phyloP scores from a whole-genome alignment of 2,888 invertebrate genomes.

The Aplocera efformata region DNA sequence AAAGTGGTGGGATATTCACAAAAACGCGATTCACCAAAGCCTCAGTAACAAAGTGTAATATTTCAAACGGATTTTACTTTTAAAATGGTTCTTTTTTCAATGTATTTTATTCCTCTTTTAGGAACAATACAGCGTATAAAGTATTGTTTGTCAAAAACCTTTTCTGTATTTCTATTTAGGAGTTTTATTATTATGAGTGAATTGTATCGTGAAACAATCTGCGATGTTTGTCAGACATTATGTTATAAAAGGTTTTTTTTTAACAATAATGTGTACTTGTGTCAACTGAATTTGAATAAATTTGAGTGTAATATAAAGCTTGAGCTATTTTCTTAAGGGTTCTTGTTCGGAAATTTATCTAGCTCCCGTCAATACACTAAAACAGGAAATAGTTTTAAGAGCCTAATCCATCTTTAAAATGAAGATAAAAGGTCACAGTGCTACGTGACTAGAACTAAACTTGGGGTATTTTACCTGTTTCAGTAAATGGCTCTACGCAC shows the following conservation, averaged over 20 bases:
- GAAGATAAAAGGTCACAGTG: conserved; percentile 17
- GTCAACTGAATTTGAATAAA: too few species aligned
- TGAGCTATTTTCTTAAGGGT: too few species aligned
- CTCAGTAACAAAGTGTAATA: conserved; percentile 19
- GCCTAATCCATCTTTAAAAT: conserved; percentile 22
- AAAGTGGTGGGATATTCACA: conserved; percentile 24
- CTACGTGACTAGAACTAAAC: conserved; percentile 21
- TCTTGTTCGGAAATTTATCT: too few species aligned
- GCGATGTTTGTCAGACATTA: too few species aligned
- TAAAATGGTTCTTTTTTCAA: conserved; percentile 1
- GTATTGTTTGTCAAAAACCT: too few species aligned
- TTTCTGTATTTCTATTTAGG: too few species aligned
- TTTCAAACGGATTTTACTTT: conserved; percentile 22
- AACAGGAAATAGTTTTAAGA: conserved; percentile 17
- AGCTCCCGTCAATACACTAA: too few species aligned
- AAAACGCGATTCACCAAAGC: conserved; percentile 25
- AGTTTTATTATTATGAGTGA: too few species aligned
- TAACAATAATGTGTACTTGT: too few species aligned
- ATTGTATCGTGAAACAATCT: too few species aligned
- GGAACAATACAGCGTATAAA: background rate
- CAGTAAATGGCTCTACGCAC: conserved; percentile 19
- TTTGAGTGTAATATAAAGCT: too few species aligned
- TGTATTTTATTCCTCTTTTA: background rate
- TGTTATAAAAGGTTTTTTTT: too few species aligned
- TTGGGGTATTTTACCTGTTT: conserved; percentile 11